Percentiles rank a stretch among this genome's conserved stretches.
phyloP scores from a whole-genome alignment of 2,797 vertebrate genomes.

The Liparis tanakae region DNA sequence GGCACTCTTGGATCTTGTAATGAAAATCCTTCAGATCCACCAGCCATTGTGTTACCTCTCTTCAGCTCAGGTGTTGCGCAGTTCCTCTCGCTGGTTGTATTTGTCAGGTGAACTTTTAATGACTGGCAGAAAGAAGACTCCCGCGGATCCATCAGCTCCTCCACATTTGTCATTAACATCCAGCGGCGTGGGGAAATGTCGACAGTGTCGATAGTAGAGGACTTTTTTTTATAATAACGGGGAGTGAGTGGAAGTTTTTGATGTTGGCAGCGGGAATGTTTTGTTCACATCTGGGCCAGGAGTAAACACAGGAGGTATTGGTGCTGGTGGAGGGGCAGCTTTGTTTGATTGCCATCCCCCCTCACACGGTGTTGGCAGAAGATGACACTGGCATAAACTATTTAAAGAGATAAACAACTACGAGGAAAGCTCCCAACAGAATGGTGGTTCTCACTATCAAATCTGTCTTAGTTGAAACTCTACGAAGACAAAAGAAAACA shows the following conservation, averaged over 20 bases:
- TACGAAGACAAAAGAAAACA: constrained; percentile 39
- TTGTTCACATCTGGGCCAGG: constrained; percentile 60
- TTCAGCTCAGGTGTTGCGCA: constrained; percentile 88
- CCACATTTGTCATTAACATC: constrained; percentile 81
- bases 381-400: constrained; percentile 5
- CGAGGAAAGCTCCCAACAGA: constrained; percentile 49
- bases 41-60: constrained; percentile 74
- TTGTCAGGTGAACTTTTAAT: constrained; percentile 86
- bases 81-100: constrained; percentile 84
- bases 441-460: constrained; percentile 17
- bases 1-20: constrained; percentile 62
- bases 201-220: constrained; percentile 84
- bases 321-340: too few relatives aligned
- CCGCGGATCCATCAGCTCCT: constrained; percentile 52
- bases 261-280: constrained; percentile 64
- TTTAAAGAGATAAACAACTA: constrained; percentile 66
- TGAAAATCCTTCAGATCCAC: constrained; percentile 82
- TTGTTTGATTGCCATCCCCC: background rate
- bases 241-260: constrained; percentile 73
- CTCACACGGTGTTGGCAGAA: accelerated
- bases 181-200: constrained; percentile 78
- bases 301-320: background rate
- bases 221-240: constrained; percentile 75
- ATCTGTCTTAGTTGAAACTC: constrained; percentile 56
- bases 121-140: constrained; percentile 85